phyloP scores from a whole-genome alignment of 2,888 invertebrate genomes.

The Nephrotoma guestfalica region DNA sequence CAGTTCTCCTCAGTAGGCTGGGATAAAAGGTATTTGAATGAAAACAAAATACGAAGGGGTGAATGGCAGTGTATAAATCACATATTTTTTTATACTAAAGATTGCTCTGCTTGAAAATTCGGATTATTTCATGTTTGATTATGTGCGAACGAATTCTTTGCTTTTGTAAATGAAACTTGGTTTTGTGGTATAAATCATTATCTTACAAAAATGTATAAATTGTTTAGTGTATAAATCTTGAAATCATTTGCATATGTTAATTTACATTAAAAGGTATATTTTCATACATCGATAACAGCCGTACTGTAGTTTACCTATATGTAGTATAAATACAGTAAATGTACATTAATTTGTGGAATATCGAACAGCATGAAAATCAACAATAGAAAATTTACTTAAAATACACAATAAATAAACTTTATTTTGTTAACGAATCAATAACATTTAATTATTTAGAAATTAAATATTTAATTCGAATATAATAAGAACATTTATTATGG shows the following conservation, averaged over 20 bases:
- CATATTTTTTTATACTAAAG: no score
- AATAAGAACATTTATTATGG: not conserved
- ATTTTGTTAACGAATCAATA: not conserved
- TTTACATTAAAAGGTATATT: not conserved
- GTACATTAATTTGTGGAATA: not conserved
- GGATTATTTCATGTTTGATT: no score
- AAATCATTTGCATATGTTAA: not conserved
- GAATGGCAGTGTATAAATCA: no score
- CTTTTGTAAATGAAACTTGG: no score
- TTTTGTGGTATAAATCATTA: no score
- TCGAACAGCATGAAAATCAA: not conserved
- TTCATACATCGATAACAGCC: not conserved
- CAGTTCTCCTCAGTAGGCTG: no score
- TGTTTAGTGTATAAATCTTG: no score
- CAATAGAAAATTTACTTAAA: not conserved
- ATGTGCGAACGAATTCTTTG: no score
- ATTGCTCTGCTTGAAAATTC: no score
- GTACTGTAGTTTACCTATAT: not conserved
- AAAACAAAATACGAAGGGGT: no score
- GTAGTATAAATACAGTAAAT: not conserved
- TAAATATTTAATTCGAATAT: not conserved
- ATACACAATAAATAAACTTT: not conserved
- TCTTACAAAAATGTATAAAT: no score
- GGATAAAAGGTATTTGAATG: no score
- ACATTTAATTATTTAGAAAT: not conserved